Evolutionary conservation across 92 coral and sea anemone species (phyloP).

Genomic region (Epizoanthus ramosus): DNA sequence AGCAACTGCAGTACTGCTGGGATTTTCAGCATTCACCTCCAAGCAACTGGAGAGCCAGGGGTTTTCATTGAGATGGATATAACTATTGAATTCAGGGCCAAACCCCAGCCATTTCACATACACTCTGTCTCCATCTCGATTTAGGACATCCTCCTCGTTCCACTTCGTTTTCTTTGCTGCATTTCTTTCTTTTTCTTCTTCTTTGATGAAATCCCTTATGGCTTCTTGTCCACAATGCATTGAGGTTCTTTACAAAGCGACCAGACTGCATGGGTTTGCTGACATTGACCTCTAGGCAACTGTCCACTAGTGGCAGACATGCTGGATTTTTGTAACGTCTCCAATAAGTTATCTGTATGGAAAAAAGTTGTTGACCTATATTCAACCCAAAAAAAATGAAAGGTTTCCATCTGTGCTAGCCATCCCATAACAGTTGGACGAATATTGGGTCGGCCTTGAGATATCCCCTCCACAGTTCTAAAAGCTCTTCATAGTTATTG

Average conservation of each 20-base stretch:
- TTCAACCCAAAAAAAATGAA: too few relatives aligned
- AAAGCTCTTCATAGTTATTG: too few relatives aligned
- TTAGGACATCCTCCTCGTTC: background rate
- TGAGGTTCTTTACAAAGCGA: background rate
- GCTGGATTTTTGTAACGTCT: background rate
- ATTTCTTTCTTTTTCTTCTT: background rate
- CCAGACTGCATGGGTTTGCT: background rate
- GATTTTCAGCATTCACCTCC: slow-evolving; percentile 49
- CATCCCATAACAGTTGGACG: too few relatives aligned
- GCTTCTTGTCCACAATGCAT: background rate
- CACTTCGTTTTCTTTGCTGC: background rate
- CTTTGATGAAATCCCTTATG: background rate
- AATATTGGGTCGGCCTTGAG: too few relatives aligned
- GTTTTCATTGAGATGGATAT: slow-evolving; percentile 40
- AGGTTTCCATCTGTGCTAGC: too few relatives aligned
- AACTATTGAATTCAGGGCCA: slow-evolving; percentile 30
- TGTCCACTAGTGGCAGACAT: background rate
- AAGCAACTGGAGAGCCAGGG: slow-evolving; percentile 39
- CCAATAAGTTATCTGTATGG: background rate
- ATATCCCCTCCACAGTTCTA: too few relatives aligned
- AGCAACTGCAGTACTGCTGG: slow-evolving; percentile 45
- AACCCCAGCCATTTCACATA: slow-evolving; percentile 23
- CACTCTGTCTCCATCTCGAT: background rate
- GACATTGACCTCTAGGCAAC: too few relatives aligned
- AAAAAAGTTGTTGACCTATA: too few relatives aligned